phyloP scores from a whole-genome alignment of 2,888 invertebrate genomes.

The Chloromyia formosa region DNA sequence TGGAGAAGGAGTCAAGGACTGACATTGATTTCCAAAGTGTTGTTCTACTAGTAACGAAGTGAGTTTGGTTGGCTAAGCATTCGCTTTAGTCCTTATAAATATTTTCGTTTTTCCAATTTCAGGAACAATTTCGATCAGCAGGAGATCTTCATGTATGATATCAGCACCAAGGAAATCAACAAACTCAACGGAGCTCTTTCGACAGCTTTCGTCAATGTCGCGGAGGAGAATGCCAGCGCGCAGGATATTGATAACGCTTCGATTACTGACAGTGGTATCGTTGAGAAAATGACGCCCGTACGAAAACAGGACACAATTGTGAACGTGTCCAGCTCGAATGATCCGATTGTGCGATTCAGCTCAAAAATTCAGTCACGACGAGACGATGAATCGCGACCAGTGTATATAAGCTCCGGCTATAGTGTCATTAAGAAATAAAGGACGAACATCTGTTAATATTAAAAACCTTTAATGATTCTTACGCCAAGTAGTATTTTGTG shows the following conservation, averaged over 20 bases:
- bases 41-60: conserved; percentile 83
- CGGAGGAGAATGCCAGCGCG: conserved; percentile 81
- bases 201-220: conserved; percentile 85
- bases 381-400: conserved; percentile 44
- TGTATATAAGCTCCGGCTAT: conserved; percentile 55
- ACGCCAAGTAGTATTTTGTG: conserved; percentile 14
- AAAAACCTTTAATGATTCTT: too few species aligned
- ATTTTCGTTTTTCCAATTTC: conserved; percentile 2
- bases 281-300: conserved; percentile 49
- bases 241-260: conserved; percentile 71
- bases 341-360: conserved; percentile 47
- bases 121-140: conserved; percentile 66
- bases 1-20: conserved; percentile 79
- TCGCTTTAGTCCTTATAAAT: conserved; percentile 1
- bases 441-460: too few species aligned
- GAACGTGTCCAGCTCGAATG: conserved; percentile 53
- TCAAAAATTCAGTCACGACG: conserved; percentile 47
- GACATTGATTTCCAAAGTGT: conserved; percentile 81
- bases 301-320: conserved; percentile 48
- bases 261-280: conserved; percentile 65
- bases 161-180: conserved; percentile 76
- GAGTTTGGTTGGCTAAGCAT: conserved; percentile 65
- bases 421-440: conserved; percentile 53
- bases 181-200: conserved; percentile 84
- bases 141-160: conserved; percentile 90